Base-by-base conservation (phyloP, 2,888 invertebrate genomes). In the Andrena minutula region DNA sequence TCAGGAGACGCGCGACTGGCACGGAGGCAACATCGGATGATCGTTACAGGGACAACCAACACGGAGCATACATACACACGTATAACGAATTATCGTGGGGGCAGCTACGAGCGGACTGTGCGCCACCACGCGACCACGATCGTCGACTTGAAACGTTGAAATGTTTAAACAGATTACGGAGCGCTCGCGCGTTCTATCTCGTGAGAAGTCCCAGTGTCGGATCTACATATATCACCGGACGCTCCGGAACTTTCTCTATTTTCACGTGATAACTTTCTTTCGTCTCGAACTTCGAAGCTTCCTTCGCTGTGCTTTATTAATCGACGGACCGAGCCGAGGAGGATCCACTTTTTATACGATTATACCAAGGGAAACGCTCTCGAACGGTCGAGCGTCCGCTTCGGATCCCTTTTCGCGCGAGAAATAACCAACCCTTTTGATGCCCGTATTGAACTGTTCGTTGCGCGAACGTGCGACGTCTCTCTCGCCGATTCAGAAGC, bases 261-360 rank as follows among this genome's bases (percentile, higher is more conserved):
- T 56, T 76, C 76, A 58, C 79, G 76, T 61, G 63, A 71, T 32
- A 63, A 68, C 60, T 70, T 75, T 80, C 70, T 69, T 68, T 80
- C 82, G 66, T 70, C 69, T 73, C 58, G 47, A 75, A 72, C 71
- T 72, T 72, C 51, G 80, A 80, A 81, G 66, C 83, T 86, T 86
- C 75, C 86, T 73, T 83, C 81, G 71, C 71, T 80, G 82, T 82
- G 83, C 65, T 70, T 73, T 82, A 41, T 82, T 61, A 70, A 83
- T 77, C 80, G 53, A 80, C 64, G 70, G 69, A 77, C 68, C 77
- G 83, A 75, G 77, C 75, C 79, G 78, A 75, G 84, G 83, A 83
- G 87, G 88, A 88, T 82, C 83, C 85, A 86, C 89, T 89, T 90
- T 90, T 90, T 89, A 89, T 90, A 90, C 90, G 72, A 90, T 87